These are phyloP conservation scores for Frankliniella fusca DNA, from an alignment of 2,888 invertebrate genomes.

Conservation along the genomic window DNA sequence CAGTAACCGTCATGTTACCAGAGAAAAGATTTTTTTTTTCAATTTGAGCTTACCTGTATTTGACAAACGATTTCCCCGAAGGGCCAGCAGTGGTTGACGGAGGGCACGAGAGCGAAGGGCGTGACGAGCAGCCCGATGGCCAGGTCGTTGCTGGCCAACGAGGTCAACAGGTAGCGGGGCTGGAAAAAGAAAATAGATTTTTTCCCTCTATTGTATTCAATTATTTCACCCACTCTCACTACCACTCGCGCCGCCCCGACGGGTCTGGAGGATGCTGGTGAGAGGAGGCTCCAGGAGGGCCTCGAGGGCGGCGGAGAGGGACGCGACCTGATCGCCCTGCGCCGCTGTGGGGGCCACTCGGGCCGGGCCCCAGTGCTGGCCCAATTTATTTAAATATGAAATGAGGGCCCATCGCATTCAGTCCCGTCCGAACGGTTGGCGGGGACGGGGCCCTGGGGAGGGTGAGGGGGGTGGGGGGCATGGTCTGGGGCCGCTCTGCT, in stretches of 20 bases:
- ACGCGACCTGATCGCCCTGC: neutral
- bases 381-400: slow-evolving; percentile 25
- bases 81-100: slow-evolving; percentile 84
- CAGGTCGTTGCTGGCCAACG: slow-evolving; percentile 79
- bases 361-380: neutral
- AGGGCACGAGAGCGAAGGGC: slow-evolving; percentile 78
- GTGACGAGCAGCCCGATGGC: slow-evolving; percentile 82
- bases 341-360: neutral
- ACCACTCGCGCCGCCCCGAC: too few relatives aligned
- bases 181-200: slow-evolving; percentile 49
- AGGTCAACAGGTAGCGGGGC: slow-evolving; percentile 83
- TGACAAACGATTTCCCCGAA: slow-evolving; percentile 86
- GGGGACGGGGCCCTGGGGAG: neutral
- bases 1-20: too few relatives aligned
- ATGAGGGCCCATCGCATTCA: neutral
- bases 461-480: neutral
- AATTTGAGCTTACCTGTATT: slow-evolving; percentile 67
- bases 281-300: too few relatives aligned
- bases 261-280: too few relatives aligned
- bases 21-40: too few relatives aligned
- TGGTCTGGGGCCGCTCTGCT: too few relatives aligned
- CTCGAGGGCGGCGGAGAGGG: neutral
- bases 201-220: too few relatives aligned
- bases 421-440: neutral
- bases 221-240: too few relatives aligned